phyloP scores from a whole-genome alignment of 2,888 invertebrate species.

The Folsomia manolachei region DNA sequence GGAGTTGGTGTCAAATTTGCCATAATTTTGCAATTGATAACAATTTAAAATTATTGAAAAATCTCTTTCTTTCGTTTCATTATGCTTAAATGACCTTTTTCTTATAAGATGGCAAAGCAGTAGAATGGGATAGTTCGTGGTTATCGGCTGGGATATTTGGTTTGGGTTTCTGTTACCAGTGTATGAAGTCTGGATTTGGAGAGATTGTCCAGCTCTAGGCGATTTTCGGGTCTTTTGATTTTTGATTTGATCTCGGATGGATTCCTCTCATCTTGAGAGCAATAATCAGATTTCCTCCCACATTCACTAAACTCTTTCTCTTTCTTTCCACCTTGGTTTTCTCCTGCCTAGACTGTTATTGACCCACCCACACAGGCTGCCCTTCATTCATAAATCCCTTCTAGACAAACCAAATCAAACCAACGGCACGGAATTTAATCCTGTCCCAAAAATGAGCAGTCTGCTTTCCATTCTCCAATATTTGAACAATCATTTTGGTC shows the following conservation, averaged over 20 bases:
- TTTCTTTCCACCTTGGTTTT: not conserved
- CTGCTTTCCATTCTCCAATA: not conserved
- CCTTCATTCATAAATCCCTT: not conserved
- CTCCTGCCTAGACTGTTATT: not conserved
- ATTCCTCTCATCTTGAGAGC: not conserved
- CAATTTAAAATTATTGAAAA: no score
- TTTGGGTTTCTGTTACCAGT: not conserved
- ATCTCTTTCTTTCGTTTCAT: no score
- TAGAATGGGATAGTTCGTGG: no score
- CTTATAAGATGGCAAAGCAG: no score
- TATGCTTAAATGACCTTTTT: not conserved
- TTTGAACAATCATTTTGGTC: no score
- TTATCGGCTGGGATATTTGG: no score
- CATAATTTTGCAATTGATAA: not conserved
- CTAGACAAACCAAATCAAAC: no score
- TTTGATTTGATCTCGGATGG: conserved; percentile 6
- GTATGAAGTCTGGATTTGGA: not conserved
- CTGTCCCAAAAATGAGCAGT: no score
- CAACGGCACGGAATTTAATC: no score
- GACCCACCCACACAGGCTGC: not conserved
- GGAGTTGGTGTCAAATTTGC: not conserved
- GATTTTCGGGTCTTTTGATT: not conserved
- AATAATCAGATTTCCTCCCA: not conserved
- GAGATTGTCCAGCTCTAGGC: not conserved
- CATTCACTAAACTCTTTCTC: not conserved